phyloP scores from a whole-genome alignment of 2,888 invertebrate species.

The Pseudoips prasinana region DNA sequence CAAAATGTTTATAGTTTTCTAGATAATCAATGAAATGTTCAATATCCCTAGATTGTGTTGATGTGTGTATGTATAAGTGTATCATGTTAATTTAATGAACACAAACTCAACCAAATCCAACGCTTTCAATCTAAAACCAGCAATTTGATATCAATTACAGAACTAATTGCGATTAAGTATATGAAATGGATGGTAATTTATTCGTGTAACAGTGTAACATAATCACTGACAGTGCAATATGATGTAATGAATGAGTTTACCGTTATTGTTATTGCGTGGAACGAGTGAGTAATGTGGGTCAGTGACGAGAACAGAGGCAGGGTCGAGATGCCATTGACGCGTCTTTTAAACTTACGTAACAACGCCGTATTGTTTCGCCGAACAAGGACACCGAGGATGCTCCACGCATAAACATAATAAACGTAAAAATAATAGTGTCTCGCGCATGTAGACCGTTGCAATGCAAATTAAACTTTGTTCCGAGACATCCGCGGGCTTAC shows the following conservation, averaged over 20 bases:
- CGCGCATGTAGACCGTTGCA: slow-evolving; percentile 19
- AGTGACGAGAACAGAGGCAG: slow-evolving; percentile 75
- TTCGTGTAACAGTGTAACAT: slow-evolving; percentile 39
- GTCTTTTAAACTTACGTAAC: slow-evolving; percentile 66
- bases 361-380: slow-evolving; percentile 61
- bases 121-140: neutral
- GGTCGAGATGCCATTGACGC: slow-evolving; percentile 78
- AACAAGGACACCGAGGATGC: slow-evolving; percentile 55
- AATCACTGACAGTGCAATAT: slow-evolving; percentile 53
- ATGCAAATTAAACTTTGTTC: slow-evolving; percentile 21
- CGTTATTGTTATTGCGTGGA: slow-evolving; percentile 68
- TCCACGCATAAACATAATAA: slow-evolving; percentile 30
- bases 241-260: slow-evolving; percentile 63
- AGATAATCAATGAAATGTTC: too few species aligned
- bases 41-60: too few species aligned
- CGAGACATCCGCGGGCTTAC: slow-evolving; percentile 5
- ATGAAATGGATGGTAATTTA: slow-evolving; percentile 31
- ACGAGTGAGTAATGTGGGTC: slow-evolving; percentile 74
- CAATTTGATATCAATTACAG: slow-evolving; percentile 9
- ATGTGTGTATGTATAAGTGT: too few species aligned
- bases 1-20: too few species aligned
- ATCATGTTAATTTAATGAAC: too few species aligned
- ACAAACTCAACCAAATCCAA: too few species aligned
- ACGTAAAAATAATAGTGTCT: slow-evolving; percentile 31
- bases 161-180: slow-evolving; percentile 12